Evolutionary conservation across 2,888 invertebrate genomes (phyloP).

Genomic region (Lycocerus yunnanus): DNA sequence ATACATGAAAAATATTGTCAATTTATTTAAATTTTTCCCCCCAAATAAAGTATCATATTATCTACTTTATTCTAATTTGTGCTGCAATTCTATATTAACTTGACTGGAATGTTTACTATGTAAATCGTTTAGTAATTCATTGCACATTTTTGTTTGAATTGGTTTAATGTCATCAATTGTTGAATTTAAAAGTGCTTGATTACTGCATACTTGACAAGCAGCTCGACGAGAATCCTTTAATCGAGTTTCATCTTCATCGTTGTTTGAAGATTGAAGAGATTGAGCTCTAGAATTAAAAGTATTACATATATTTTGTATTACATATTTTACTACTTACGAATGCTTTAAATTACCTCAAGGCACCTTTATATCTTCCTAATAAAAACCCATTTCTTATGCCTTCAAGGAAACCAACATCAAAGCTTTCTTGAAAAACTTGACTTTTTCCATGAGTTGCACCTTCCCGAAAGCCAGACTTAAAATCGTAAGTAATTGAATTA

Average conservation of each 20-base stretch:
- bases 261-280: neutral
- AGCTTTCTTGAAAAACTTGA: constrained; percentile 68
- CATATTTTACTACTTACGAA: neutral
- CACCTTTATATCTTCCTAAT: constrained; percentile 60
- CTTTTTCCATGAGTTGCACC: constrained; percentile 69
- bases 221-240: constrained; percentile 32
- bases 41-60: neutral
- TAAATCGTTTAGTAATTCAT: constrained; percentile 39
- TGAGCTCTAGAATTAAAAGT: neutral
- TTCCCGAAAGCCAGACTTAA: constrained; percentile 69
- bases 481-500: constrained; percentile 1
- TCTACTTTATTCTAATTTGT: constrained; percentile 33
- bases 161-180: constrained; percentile 40
- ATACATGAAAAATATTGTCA: neutral
- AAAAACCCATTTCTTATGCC: constrained; percentile 66
- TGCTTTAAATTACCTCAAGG: constrained; percentile 39
- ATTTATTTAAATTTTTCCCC: neutral
- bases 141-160: constrained; percentile 45
- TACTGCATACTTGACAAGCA: constrained; percentile 39
- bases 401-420: constrained; percentile 70
- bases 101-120: constrained; percentile 34
- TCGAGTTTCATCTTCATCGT: neutral
- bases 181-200: constrained; percentile 29
- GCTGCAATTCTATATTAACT: constrained; percentile 8
- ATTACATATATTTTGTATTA: neutral